Evolutionary conservation across 37 sponge, comb jelly and placozoan species (phyloP), one percentile per base, ranked within the genome.

Genomic region (Aplysina aerophoba): DNA sequence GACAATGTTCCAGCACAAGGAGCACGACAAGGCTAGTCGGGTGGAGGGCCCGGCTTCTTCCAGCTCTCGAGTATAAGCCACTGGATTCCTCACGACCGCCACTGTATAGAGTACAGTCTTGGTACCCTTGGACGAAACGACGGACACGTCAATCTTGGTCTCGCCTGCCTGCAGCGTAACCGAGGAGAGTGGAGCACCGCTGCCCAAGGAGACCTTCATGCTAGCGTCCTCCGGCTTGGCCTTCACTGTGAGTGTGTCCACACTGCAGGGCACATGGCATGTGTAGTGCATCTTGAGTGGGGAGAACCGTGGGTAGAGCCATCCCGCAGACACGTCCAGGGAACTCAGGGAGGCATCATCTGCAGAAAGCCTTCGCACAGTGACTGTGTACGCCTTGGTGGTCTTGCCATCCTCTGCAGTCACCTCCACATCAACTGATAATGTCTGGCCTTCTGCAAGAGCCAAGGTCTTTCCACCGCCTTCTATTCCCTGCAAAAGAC

Each of bases 321-420:
- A 73, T 28, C 94, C 94, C 15, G 59, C 83, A 4, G 90, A 91
- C 17, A 90, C 56, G n/a, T 86, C 88, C 17, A 98, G 92, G 24
- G 64, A 34, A 30, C 91, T 81, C 16, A 98, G 87, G 31, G 87
- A 79, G 5, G 98, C 98, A 57, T 96, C 95, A 78, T 89, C 85
- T 0, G 96, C 79, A 27, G 95, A 91, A 13, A 98, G 85, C 31
- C 96, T 87, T 13, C 85, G 84, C 24, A 90, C 78, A 5, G 27
- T 19, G 1, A 98, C 63, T 0, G 89, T 69, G 91, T 98, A 98
- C 6, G 59, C 86, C 64, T 95, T 98, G 56, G 84, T 90, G 37
- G 94, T 91, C 33, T 63, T 78, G 17, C 94, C 98, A 85, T 98
- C 98, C 78, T 92, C 94, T 57, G 98, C 98, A 17, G 93, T 88